A percentile compares a stretch with the other conserved stretches of the same genome.
Evolutionary conservation across 2,113 vertebrate genomes (phyloP).

Genomic region (Rhinichthys klamathensis): DNA sequence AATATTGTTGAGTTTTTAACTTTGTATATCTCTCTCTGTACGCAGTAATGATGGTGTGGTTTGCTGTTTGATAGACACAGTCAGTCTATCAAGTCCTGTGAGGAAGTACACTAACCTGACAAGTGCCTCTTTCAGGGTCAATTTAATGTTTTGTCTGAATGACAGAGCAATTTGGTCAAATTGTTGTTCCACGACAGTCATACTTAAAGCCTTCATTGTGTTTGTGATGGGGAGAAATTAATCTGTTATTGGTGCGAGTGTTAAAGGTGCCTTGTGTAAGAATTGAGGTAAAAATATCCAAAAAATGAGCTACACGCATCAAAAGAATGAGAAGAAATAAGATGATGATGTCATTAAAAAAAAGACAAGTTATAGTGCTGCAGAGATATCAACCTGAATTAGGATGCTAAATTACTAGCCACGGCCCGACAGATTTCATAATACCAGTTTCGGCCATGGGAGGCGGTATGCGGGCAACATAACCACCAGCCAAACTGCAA

Average conservation of each 20-base stretch:
- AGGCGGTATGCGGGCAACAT: too few relatives aligned
- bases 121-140: not conserved
- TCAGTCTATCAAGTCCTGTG: not conserved
- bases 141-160: constrained; percentile 14
- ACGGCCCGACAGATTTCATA: too few relatives aligned
- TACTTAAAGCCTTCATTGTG: not conserved
- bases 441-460: too few relatives aligned
- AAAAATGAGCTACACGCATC: too few relatives aligned
- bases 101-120: not conserved
- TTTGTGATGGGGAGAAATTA: constrained; percentile 1
- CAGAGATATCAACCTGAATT: too few relatives aligned
- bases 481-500: too few relatives aligned
- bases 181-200: not conserved
- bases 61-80: not conserved
- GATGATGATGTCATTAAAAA: too few relatives aligned
- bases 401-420: too few relatives aligned
- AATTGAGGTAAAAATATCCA: too few relatives aligned
- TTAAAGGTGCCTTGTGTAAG: too few relatives aligned
- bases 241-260: constrained; percentile 17
- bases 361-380: too few relatives aligned
- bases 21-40: not conserved
- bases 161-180: not conserved
- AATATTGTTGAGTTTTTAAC: not conserved
- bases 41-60: not conserved
- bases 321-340: too few relatives aligned